Base-by-base conservation (phyloP, 2,888 invertebrate genomes). In the Melanchra persicariae region DNA sequence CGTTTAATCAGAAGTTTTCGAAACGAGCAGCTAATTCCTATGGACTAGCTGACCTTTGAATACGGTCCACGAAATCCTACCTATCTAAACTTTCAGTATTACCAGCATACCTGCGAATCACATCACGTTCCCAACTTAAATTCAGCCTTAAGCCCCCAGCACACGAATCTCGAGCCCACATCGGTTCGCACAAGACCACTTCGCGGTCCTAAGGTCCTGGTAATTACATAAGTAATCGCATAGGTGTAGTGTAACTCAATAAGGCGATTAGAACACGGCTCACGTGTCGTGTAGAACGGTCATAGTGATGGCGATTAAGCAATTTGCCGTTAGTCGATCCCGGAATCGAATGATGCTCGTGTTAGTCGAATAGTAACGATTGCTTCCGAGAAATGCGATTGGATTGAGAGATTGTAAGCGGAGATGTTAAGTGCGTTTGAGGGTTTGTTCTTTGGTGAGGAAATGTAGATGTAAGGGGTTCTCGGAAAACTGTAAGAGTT, bases 231-330 rank as follows among this genome's bases (percentile, higher is more conserved):
- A 85, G 84, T 85, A 85, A 87, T 87, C 81, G 77, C 77, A 82
- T 85, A 87, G 84, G 85, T 85, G 83, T 82, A 83, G 78, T 80
- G 81, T 86, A 86, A 87, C 86, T 82, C 84, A 84, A 89, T 90
- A 87, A 87, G 86, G 85, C 84, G 84, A 89, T 91, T 90, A 89
- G 85, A 79, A 87, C 67, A 62, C 86, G 68, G 71, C 83, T 85
- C 90, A 87, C 89, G 88, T 85, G 86, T 82, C 72, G 69, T 70
- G 62, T 70, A 72, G 78, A 70, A 78, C 74, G 83, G 81, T 58
- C 71, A 76, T 80, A 79, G 79, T 85, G 85, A 78, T 83, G 66
- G 71, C 60, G 79, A 72, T 75, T 86, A 84, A 78, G 78, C 73
- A 74, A 83, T 83, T 84, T 78, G 57, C 68, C 62, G 74, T 60